A percentile compares a stretch with the other conserved stretches of the same genome.
phyloP scores from a whole-genome alignment of 2,113 vertebrate genomes.

The Neogobius melanostomus region DNA sequence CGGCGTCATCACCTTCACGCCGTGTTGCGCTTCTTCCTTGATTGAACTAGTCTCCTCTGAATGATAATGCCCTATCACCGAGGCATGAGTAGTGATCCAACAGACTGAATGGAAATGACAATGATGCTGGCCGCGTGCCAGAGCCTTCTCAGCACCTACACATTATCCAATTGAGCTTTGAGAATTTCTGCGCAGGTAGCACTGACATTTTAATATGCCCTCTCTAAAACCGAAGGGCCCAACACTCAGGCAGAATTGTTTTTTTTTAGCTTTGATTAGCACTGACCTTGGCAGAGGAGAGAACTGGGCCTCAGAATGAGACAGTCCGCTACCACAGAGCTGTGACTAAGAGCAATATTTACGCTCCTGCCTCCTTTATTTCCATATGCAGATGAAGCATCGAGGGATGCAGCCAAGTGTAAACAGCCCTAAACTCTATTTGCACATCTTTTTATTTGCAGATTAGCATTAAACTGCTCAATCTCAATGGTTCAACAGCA shows the following conservation, averaged over 20 bases:
- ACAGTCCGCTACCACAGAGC: slow-evolving; percentile 41
- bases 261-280: slow-evolving; percentile 60
- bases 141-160: slow-evolving; percentile 46
- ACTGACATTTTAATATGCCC: slow-evolving; percentile 57
- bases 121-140: slow-evolving; percentile 51
- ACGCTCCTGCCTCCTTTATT: slow-evolving; percentile 54
- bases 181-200: slow-evolving; percentile 50
- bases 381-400: slow-evolving; percentile 61
- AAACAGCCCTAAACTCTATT: slow-evolving; percentile 56
- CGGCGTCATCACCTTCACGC: slow-evolving; percentile 61
- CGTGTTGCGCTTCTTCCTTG: slow-evolving; percentile 33
- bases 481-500: slow-evolving; percentile 18
- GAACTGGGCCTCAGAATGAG: slow-evolving; percentile 44
- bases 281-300: slow-evolving; percentile 62
- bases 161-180: slow-evolving; percentile 58
- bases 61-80: slow-evolving; percentile 64
- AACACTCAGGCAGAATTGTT: slow-evolving; percentile 59
- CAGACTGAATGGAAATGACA: slow-evolving; percentile 57
- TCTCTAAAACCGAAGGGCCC: slow-evolving; percentile 39
- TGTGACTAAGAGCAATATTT: slow-evolving; percentile 64
- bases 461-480: slow-evolving; percentile 47
- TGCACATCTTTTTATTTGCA: slow-evolving; percentile 51
- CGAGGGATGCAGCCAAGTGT: slow-evolving; percentile 43
- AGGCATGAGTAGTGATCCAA: slow-evolving; percentile 55
- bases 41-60: slow-evolving; percentile 47